phyloP scores from a whole-genome alignment of 2,888 invertebrate species.

The Silvanus unidentatus region DNA sequence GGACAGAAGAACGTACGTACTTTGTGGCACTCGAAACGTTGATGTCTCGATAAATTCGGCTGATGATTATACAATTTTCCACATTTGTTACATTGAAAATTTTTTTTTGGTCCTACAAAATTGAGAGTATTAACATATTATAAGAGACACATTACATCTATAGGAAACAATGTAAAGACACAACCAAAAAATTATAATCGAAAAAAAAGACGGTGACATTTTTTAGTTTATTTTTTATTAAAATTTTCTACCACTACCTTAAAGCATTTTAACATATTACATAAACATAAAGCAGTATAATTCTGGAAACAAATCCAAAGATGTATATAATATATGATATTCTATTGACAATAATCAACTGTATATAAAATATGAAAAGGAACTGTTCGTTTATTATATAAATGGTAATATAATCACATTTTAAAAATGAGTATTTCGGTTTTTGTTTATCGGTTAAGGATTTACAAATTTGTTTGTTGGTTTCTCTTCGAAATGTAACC shows the following conservation, averaged over 20 bases:
- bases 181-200: neutral
- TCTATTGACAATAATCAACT: slow-evolving; percentile 18
- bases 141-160: neutral
- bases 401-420: slow-evolving; percentile 37
- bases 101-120: slow-evolving; percentile 1
- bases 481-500: slow-evolving; percentile 1
- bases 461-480: slow-evolving; percentile 23
- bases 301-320: no score
- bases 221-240: slow-evolving; percentile 27
- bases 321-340: slow-evolving; percentile 2
- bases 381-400: slow-evolving; percentile 16
- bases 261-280: slow-evolving; percentile 27
- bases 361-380: slow-evolving; percentile 20
- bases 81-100: slow-evolving; percentile 54
- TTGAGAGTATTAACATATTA: neutral
- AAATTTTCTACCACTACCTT: slow-evolving; percentile 36
- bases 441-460: slow-evolving; percentile 29
- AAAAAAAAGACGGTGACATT: no score
- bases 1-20: slow-evolving; percentile 58
- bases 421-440: slow-evolving; percentile 39
- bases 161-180: no score
- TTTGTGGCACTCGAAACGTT: slow-evolving; percentile 65
- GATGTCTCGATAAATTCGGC: slow-evolving; percentile 63
- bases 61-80: slow-evolving; percentile 70
- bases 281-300: slow-evolving; percentile 15